phyloP scores from a whole-genome alignment of 53 echinoderm and acorn worm species.

The Temnopleurus reevesii region DNA sequence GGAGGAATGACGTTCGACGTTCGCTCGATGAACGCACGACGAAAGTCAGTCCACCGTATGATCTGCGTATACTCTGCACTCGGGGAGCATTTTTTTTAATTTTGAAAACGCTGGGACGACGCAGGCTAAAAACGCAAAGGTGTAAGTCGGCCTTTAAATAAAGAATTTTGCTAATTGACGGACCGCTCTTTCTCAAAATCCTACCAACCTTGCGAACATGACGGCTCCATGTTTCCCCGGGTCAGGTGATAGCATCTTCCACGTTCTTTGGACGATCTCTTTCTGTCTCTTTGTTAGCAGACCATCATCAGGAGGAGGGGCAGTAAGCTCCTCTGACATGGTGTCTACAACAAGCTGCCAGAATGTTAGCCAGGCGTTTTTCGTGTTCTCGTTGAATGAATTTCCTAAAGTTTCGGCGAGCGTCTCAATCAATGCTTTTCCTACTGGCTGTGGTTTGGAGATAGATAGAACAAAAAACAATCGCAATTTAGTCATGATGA shows the following conservation, averaged over 20 bases:
- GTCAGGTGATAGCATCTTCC: background rate
- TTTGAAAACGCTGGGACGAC: too few relatives aligned
- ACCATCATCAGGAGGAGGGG: background rate
- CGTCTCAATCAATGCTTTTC: slow-evolving; percentile 24
- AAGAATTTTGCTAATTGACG: background rate
- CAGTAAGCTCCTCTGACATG: slow-evolving; percentile 26
- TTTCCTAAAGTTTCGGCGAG: slow-evolving; percentile 18
- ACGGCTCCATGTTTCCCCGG: slow-evolving; percentile 48
- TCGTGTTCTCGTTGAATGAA: slow-evolving; percentile 13
- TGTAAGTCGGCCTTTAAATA: too few relatives aligned
- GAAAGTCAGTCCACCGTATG: too few relatives aligned
- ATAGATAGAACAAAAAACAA: too few relatives aligned
- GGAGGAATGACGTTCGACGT: too few relatives aligned
- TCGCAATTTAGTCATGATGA: too few relatives aligned
- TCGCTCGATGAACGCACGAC: too few relatives aligned
- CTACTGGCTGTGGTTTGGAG: slow-evolving; percentile 41
- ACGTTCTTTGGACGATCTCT: slow-evolving; percentile 20
- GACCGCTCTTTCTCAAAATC: background rate
- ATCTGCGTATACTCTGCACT: too few relatives aligned
- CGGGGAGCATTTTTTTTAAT: too few relatives aligned
- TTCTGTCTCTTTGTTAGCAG: background rate
- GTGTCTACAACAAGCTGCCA: slow-evolving; percentile 42
- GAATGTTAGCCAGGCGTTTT: slow-evolving; percentile 26
- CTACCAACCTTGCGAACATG: slow-evolving; percentile 47
- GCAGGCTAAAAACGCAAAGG: too few relatives aligned